Evolutionary conservation across 2,888 invertebrate species (phyloP), one percentile per base, ranked within the genome.

Genomic region (Ennomos erosarius): DNA sequence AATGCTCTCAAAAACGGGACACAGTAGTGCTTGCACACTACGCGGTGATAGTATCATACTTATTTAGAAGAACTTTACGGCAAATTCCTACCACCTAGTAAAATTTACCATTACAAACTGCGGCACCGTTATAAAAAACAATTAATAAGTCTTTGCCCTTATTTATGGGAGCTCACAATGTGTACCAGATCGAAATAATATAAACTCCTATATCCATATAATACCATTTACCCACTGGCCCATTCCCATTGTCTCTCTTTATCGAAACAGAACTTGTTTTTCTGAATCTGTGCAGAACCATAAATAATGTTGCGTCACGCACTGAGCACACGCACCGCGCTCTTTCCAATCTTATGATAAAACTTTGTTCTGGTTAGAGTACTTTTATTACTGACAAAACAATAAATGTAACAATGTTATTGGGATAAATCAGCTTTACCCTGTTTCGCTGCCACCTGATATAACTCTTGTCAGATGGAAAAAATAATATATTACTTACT

Each of bases 281-380:
- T 65, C 61, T 55, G 43, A 65, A 56, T 55, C 45, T 57, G 61
- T 57, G 62, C 57, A 62, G 53, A 68, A 61, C 60, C 51, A 69
- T 72, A 70, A 69, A 73, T 67, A 71, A 68, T 60, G 57, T 67
- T 59, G 55, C 57, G 69, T 71, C 73, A 76, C 75, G 70, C 70
- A 67, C 47, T 60, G 59, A 50, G 59, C 46, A 52, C 59, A 59
- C 52, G 59, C 58, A 59, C 57, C 64, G 60, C 60, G 59, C 57
- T 66, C 67, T 65, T 56, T 64, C 64, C 66, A 69, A 66, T 67
- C 62, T 65, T 56, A 59, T 65, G 60, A 60, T 60, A 69, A 62
- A 67, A 66, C 61, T 73, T 70, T 39, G 56, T 11, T 12, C 33
- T 6, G 36, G 43, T 49, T 54, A 64, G 58, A 44, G n/a, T 44